A percentile compares a stretch with the other conserved stretches of the same genome.
phyloP scores from a whole-genome alignment of 92 coral and sea anemone genomes.

The Umimayanthus kanabou region DNA sequence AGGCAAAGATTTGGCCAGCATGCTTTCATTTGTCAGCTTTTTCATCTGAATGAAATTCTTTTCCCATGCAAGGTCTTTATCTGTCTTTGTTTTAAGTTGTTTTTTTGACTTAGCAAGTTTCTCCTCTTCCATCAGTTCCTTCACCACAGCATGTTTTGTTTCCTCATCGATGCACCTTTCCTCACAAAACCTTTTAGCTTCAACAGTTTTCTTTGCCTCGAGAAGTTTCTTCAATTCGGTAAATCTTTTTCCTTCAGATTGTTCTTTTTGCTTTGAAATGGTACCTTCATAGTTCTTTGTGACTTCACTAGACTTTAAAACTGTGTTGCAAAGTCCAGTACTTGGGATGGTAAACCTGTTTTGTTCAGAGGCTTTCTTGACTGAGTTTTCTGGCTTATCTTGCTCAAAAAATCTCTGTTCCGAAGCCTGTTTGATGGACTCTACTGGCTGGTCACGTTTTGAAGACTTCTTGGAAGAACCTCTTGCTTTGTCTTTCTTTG shows the following conservation, averaged over 20 bases:
- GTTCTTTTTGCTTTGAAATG: background rate
- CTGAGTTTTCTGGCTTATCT: background rate
- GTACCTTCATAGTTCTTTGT: background rate
- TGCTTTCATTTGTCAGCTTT: background rate
- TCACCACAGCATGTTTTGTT: constrained; percentile 32
- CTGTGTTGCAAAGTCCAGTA: background rate
- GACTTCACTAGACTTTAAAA: background rate
- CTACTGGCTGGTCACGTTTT: background rate
- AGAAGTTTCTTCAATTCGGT: constrained; percentile 32
- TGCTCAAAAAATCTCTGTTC: background rate
- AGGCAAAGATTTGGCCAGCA: background rate
- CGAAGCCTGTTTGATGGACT: background rate
- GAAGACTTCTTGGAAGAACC: background rate
- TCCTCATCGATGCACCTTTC: constrained; percentile 25
- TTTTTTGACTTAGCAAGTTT: constrained; percentile 4
- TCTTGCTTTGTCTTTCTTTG: background rate
- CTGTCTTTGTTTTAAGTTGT: background rate
- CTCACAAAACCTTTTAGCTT: constrained; percentile 32
- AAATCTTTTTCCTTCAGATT: constrained; percentile 22
- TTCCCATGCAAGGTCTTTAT: background rate
- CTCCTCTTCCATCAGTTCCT: constrained; percentile 17
- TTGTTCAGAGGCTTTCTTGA: background rate
- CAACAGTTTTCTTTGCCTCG: constrained; percentile 28
- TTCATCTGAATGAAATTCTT: constrained; percentile 11
- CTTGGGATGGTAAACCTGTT: background rate